A percentile compares a stretch with the other conserved stretches of the same genome.
These are phyloP conservation scores for Rapana venosa DNA, from an alignment of 2,888 invertebrate genomes.

Conservation along the genomic window DNA sequence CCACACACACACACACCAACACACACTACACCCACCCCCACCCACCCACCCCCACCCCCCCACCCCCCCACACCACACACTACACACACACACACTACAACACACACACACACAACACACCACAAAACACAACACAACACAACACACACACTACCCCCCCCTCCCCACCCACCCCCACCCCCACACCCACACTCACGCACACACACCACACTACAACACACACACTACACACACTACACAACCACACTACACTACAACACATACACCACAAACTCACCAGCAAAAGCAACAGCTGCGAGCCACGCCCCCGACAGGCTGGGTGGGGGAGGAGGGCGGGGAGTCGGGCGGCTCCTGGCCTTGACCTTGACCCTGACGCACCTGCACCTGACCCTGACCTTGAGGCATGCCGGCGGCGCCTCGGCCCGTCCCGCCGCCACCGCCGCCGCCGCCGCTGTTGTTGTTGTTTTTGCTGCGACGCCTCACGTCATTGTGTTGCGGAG, in stretches of 20 bases:
- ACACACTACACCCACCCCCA: neutral
- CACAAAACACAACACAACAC: conserved; percentile 1
- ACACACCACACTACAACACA: neutral
- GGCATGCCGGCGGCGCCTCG: conserved; percentile 56
- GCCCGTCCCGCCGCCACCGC: conserved; percentile 62
- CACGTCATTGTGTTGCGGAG: conserved; percentile 67
- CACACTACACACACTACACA: neutral
- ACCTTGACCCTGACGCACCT: conserved; percentile 30
- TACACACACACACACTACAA: conserved; percentile 41
- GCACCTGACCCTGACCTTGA: conserved; percentile 31
- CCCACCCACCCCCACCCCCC: neutral
- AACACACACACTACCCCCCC: neutral
- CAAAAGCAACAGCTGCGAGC: conserved; percentile 71
- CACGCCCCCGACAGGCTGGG: conserved; percentile 61
- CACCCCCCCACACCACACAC: neutral
- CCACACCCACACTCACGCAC: neutral
- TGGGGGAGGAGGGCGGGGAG: conserved; percentile 67
- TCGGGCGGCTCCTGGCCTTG: conserved; percentile 55
- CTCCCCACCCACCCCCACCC: neutral
- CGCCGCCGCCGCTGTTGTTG: conserved; percentile 58
- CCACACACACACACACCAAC: neutral
- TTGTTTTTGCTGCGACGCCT: conserved; percentile 67
- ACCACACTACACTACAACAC: neutral
- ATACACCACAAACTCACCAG: conserved; percentile 57
- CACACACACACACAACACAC: conserved; percentile 6